Evolutionary conservation across 2,797 vertebrate species (phyloP).

Genomic region (Adrianichthys oophorus): DNA sequence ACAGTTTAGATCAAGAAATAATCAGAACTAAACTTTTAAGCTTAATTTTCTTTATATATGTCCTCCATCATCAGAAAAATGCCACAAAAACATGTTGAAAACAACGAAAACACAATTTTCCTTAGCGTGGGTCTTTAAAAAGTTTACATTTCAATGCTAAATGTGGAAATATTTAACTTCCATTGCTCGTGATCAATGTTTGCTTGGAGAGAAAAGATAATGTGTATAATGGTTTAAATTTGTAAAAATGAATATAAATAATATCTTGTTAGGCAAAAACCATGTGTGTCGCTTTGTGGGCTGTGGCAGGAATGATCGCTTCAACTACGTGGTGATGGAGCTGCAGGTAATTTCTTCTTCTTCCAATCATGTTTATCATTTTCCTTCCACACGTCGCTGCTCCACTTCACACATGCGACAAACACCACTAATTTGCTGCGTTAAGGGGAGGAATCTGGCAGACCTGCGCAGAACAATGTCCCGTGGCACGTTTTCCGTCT

Average conservation of each 20-base stretch:
- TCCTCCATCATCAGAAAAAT: too few species aligned
- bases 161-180: too few species aligned
- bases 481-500: slow-evolving; percentile 89
- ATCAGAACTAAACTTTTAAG: too few species aligned
- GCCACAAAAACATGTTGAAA: too few species aligned
- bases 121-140: too few species aligned
- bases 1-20: too few species aligned
- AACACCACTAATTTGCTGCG: neutral
- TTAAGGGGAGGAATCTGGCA: slow-evolving; percentile 92
- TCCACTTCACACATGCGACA: neutral
- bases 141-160: too few species aligned
- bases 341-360: slow-evolving; percentile 84
- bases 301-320: slow-evolving; percentile 96
- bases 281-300: slow-evolving; percentile 98
- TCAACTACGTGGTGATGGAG: slow-evolving; percentile 99
- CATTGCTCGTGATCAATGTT: too few species aligned
- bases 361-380: neutral
- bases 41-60: too few species aligned
- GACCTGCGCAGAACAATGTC: slow-evolving; percentile 92
- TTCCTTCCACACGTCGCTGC: neutral
- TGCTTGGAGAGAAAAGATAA: too few species aligned
- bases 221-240: too few species aligned
- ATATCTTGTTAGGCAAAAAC: slow-evolving; percentile 86
- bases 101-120: too few species aligned
- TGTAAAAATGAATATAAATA: neutral